Evolutionary conservation across 2,113 vertebrate genomes (phyloP).

Genomic region (Gnathonemus longibarbis): DNA sequence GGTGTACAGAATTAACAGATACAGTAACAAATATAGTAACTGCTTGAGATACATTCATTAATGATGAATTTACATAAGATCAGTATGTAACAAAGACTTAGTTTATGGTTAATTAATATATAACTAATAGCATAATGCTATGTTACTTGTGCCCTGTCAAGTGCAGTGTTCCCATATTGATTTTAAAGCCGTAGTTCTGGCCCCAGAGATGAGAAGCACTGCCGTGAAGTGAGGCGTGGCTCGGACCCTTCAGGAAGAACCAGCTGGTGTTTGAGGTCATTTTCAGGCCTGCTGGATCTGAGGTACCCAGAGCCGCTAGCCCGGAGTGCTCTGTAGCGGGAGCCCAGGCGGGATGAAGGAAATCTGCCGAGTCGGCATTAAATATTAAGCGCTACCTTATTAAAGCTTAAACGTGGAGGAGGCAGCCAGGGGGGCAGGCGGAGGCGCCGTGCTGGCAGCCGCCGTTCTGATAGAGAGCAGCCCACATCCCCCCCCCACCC

Average conservation of each 20-base stretch:
- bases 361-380: neutral
- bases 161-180: neutral
- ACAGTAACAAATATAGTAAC: neutral
- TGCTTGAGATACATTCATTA: neutral
- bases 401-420: neutral
- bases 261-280: neutral
- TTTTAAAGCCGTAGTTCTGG: neutral
- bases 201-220: neutral
- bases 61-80: neutral
- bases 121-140: neutral
- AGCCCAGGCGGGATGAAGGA: neutral
- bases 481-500: neutral
- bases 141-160: neutral
- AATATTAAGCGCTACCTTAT: neutral
- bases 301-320: neutral
- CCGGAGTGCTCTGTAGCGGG: neutral
- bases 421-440: neutral
- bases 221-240: neutral
- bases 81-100: neutral
- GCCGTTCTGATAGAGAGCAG: neutral
- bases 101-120: neutral
- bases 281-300: neutral
- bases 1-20: neutral
- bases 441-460: neutral
- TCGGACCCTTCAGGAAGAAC: neutral